Percentiles rank a stretch among this genome's conserved stretches.
Conservation (phyloP, 2,888 invertebrate species). For the Ceriagrion tenellum region DNA sequence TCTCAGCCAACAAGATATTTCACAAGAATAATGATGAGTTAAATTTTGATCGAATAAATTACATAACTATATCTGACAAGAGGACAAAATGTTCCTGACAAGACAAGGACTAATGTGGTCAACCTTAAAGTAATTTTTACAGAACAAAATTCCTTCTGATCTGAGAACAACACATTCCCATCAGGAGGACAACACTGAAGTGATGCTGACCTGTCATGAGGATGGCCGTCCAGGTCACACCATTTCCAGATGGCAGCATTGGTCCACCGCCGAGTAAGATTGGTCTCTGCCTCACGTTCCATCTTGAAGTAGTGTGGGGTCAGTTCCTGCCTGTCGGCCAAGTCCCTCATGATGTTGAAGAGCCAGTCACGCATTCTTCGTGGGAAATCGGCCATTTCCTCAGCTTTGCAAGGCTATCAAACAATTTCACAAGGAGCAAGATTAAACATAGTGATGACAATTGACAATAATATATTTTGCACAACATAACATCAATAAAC, state of each 20-base stretch:
- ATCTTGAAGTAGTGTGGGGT: conserved; percentile 90
- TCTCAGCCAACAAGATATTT: no score
- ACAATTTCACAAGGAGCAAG: neutral
- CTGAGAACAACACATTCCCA: neutral
- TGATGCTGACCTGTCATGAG: conserved; percentile 87
- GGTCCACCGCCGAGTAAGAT: conserved; percentile 90
- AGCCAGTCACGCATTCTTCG: conserved; percentile 99
- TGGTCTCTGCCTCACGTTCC: conserved; percentile 93
- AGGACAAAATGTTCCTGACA: neutral
- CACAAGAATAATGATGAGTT: no score
- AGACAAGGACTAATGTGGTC: no score
- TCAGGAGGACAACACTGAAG: no score
- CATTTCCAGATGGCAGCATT: conserved; percentile 99
- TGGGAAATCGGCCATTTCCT: conserved; percentile 96
- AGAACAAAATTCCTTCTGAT: neutral
- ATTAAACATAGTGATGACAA: neutral
- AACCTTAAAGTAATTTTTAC: no score
- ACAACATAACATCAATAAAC: no score
- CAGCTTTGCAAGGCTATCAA: conserved; percentile 86
- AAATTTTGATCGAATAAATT: no score
- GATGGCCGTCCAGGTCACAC: conserved; percentile 97
- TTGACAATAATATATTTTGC: no score
- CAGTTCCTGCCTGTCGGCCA: conserved; percentile 93
- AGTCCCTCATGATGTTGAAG: conserved; percentile 97
- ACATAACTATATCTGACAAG: no score